phyloP scores from a whole-genome alignment of 2,888 invertebrate species.

The Cheilosia vernalis region DNA sequence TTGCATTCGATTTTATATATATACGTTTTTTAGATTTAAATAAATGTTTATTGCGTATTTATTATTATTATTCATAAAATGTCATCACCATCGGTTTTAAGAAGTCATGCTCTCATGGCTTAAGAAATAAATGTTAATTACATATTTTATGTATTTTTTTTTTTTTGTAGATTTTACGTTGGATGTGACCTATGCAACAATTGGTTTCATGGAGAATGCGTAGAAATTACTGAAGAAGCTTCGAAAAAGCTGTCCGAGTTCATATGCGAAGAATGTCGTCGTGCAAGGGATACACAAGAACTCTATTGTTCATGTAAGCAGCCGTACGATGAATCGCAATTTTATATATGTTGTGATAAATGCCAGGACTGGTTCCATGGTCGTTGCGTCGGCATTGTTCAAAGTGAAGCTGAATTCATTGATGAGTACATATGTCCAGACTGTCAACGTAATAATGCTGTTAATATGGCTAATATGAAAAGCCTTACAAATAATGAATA shows the following conservation, averaged over 20 bases:
- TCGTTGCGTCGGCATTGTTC: conserved; percentile 96
- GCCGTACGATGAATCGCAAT: conserved; percentile 98
- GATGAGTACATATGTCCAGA: conserved; percentile 98
- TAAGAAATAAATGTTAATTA: no score
- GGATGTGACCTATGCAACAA: conserved; percentile 98
- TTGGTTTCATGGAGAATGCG: conserved; percentile 99
- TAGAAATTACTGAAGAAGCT: conserved; percentile 95
- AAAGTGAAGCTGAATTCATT: conserved; percentile 96
- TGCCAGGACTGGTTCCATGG: conserved; percentile 99
- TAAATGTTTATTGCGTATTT: no score
- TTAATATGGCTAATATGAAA: conserved; percentile 96
- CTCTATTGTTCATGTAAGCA: conserved; percentile 97
- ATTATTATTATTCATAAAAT: no score
- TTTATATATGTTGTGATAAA: conserved; percentile 99
- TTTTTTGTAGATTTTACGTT: conserved; percentile 92
- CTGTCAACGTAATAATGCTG: conserved; percentile 94
- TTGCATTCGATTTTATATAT: no score
- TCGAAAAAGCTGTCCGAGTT: conserved; percentile 96
- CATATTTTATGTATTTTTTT: conserved; percentile 1
- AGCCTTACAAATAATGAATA: conserved; percentile 91
- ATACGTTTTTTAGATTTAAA: no score
- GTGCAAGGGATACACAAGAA: conserved; percentile 94
- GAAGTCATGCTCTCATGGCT: no score
- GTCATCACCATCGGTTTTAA: no score
- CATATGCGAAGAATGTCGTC: conserved; percentile 93